phyloP scores from a whole-genome alignment of 2,888 invertebrate genomes.

The Mimachlamys varia region DNA sequence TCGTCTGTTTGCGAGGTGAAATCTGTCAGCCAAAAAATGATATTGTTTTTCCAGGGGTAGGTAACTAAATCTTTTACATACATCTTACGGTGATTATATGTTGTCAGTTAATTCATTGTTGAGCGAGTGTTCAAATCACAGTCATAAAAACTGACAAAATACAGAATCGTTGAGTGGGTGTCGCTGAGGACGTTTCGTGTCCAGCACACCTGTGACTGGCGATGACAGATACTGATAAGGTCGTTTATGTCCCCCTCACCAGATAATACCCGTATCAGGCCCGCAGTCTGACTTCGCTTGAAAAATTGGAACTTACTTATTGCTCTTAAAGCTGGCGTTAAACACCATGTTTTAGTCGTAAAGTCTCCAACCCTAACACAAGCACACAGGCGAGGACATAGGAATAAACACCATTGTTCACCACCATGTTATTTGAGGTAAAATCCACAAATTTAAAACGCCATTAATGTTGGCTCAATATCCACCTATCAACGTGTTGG shows the following conservation, averaged over 20 bases:
- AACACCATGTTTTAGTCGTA: slow-evolving; percentile 24
- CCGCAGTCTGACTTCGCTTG: neutral
- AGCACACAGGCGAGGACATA: neutral
- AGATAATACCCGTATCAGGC: slow-evolving; percentile 12
- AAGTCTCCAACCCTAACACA: neutral
- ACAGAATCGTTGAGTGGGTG: slow-evolving; percentile 1
- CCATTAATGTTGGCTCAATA: neutral
- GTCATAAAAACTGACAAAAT: slow-evolving; percentile 43
- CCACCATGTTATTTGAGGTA: slow-evolving; percentile 11
- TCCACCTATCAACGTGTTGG: slow-evolving; percentile 23
- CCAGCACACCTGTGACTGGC: slow-evolving; percentile 39
- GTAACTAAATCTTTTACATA: slow-evolving; percentile 46
- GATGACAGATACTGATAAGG: slow-evolving; percentile 44
- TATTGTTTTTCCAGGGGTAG: neutral
- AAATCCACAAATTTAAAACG: slow-evolving; percentile 29
- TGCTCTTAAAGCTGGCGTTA: neutral
- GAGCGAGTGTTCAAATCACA: slow-evolving; percentile 45
- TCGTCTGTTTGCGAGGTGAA: neutral
- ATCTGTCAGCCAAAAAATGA: slow-evolving; percentile 13
- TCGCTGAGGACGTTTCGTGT: neutral
- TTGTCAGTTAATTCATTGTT: slow-evolving; percentile 42
- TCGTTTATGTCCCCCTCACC: neutral
- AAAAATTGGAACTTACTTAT: slow-evolving; percentile 36
- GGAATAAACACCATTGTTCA: neutral
- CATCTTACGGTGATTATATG: slow-evolving; percentile 43